Base-by-base conservation (phyloP, 2,888 invertebrate species). In the Elegia similella region DNA sequence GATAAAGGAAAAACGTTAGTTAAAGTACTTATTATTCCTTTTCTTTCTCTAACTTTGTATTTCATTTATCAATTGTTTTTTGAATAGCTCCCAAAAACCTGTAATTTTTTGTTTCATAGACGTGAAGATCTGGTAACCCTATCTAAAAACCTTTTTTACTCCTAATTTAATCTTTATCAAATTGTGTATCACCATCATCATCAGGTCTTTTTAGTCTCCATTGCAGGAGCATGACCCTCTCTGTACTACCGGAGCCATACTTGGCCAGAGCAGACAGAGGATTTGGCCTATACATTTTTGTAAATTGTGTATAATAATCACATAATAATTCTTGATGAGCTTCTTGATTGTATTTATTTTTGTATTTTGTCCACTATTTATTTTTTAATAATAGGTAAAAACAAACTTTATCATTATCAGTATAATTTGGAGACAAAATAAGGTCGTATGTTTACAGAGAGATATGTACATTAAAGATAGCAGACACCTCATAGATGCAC, bases 401-500 rank as follows among this genome's bases (percentile, higher is more conserved):
- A 6, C 0, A n/a, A 38, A 12, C 10, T 12, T 38, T 38, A 12
- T 0, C 6, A 38, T 12, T 10, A 2, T 38, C 38, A 38, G 38
- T 2, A 23, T 3, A 5, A 3, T 23, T 23, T 23, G 5, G 23
- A 23, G 23, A 23, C 23, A 23, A 23, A 23, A 23, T n/a, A n/a
- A n/a, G n/a, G n/a, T n/a, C n/a, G n/a, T n/a, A n/a, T n/a, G n/a
- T n/a, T n/a, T n/a, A n/a, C 23, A 15, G 12, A n/a, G 13, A 7
- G 23, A 53, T 15, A 29, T 29, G 15, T 43, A 29, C 13, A 43
- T 32, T 17, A 16, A 17, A 34, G 17, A 15, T 34, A 34, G 34
- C 50, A 17, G 12, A 15, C 17, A 34, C 17, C 50, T 17, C 34
- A 34, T 17, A 38, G 38, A 50, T 50, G 50, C 50, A 50, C 50